Base-by-base conservation (phyloP, 1,140 invertebrate genomes). In the Achatina immaculata region DNA sequence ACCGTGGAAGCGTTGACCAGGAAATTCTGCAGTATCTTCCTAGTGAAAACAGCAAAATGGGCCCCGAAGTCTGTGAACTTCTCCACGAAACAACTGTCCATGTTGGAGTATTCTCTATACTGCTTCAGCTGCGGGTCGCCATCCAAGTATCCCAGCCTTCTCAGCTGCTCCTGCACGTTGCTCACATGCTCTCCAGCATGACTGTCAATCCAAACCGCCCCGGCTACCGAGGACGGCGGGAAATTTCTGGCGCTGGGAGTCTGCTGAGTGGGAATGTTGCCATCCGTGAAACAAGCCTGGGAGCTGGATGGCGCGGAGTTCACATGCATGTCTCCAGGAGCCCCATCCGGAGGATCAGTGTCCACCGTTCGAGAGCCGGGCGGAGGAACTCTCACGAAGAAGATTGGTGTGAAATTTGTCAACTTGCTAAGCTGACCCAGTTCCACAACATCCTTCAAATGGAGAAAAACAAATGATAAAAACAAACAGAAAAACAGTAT, bases 351-450 rank as follows among this genome's bases (percentile, higher is more conserved):
- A 19, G 85, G 81, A 68, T 87, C 85, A 14, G 82, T 83, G 65
- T 86, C 83, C 16, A 83, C 69, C 36, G 83, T 85, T 51, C 79
- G 78, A 11, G 78, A 84, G 9, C 84, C 82, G 16, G 84, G 83
- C 6, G 83, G 83, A 28, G 86, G 83, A 38, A 89, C 87, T 81
- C 85, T 78, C 87, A 94, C 90, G 90, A 94, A 95, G 62, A 94
- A 91, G 69, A 95, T 91, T 7, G 94, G 93, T 76, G 92, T 91
- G 76, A 43, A 43, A 36, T 68, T 48, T 0, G 42, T 78, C 40
- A 36, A 31, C 42, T 68, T 68, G 40, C 62, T 43, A 14, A 78
- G n/a, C 76, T 68, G 42, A 36, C 76, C 68, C 3, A 68, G 36
- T 48, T 78, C 76, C 43, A 78, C 19, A 34, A 68, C 76, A 45